phyloP scores from a whole-genome alignment of 23 tunicate genomes.

The Oikopleura albicans region DNA sequence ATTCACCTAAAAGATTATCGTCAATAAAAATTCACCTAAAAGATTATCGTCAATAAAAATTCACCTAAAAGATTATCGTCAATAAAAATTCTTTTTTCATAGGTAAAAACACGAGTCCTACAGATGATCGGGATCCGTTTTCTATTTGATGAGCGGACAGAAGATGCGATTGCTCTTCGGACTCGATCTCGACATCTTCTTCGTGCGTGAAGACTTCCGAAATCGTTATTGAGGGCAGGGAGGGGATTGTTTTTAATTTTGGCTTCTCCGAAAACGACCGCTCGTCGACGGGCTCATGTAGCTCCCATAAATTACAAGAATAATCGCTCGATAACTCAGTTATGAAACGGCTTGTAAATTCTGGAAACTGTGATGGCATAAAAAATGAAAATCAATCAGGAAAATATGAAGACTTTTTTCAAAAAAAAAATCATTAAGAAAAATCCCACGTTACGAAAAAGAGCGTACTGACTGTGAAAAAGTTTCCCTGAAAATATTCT shows the following conservation, averaged over 20 bases:
- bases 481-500: too few species aligned
- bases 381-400: not conserved
- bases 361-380: not conserved
- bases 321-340: not conserved
- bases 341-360: not conserved
- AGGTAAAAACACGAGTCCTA: not conserved
- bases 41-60: too few species aligned
- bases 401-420: not conserved
- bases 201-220: not conserved
- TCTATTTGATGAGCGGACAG: not conserved
- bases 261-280: not conserved
- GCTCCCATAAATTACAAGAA: slow-evolving; percentile 10
- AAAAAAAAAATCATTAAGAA: not conserved
- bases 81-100: too few species aligned
- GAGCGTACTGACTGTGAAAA: too few species aligned
- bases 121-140: not conserved
- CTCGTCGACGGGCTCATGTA: slow-evolving; percentile 5
- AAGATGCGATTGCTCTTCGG: not conserved
- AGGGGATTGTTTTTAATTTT: not conserved
- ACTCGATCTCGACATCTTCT: not conserved
- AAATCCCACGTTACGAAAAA: too few species aligned
- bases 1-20: too few species aligned
- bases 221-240: not conserved
- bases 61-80: too few species aligned
- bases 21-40: too few species aligned